phyloP scores from a whole-genome alignment of 2,797 vertebrate species.

The Catostomus latipinnis region DNA sequence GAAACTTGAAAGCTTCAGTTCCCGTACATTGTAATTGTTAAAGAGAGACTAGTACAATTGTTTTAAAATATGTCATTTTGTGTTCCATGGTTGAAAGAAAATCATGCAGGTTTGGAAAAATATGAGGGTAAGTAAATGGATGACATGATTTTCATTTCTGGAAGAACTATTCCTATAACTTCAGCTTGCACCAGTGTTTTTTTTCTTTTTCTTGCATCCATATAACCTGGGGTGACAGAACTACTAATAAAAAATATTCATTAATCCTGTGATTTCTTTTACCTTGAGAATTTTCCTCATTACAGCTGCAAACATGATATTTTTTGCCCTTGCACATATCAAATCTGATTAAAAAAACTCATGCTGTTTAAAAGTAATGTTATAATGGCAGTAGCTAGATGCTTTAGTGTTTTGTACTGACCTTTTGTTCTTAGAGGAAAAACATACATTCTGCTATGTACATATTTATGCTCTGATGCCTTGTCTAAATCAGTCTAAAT shows the following conservation, averaged over 20 bases:
- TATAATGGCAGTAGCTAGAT: conserved; percentile 58
- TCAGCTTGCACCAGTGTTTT: conserved; percentile 50
- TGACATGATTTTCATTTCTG: too few relatives aligned
- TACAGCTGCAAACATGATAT: conserved; percentile 59
- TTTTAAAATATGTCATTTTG: too few relatives aligned
- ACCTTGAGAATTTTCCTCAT: conserved; percentile 55
- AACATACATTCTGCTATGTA: background rate
- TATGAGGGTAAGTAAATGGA: too few relatives aligned
- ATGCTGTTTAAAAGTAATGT: conserved; percentile 53
- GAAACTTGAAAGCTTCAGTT: too few relatives aligned
- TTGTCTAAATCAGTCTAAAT: conserved; percentile 7
- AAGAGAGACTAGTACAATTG: too few relatives aligned
- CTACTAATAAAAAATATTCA: conserved; percentile 59
- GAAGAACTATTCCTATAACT: background rate
- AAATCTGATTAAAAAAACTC: conserved; percentile 65
- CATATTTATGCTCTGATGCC: background rate
- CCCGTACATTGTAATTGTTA: too few relatives aligned
- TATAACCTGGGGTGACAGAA: conserved; percentile 12
- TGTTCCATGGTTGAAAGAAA: too few relatives aligned
- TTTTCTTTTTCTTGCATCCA: conserved; percentile 26
- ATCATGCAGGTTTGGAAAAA: too few relatives aligned
- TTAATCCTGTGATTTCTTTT: conserved; percentile 55
- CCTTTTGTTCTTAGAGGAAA: background rate
- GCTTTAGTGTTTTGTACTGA: conserved; percentile 20
- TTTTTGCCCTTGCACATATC: conserved; percentile 35